Conservation (phyloP, 2,797 vertebrate species). For the Sebastolobus alascanus region DNA sequence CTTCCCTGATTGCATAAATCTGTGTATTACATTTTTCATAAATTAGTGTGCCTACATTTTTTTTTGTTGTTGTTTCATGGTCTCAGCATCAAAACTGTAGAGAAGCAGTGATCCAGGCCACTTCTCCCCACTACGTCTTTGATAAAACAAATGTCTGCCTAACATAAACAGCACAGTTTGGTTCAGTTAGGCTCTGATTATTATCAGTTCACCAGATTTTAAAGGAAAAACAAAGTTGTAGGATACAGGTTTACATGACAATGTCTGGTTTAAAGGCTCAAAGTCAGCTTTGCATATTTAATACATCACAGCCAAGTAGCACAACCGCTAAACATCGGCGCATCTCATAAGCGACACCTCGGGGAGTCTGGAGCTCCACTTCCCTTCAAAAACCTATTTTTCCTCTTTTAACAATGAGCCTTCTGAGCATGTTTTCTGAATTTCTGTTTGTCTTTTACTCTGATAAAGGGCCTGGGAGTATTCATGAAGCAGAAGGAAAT, state of each 20-base stretch:
- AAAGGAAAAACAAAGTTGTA: constrained; percentile 2
- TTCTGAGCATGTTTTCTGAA: constrained; percentile 6
- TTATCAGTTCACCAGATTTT: constrained; percentile 27
- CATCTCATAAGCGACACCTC: constrained; percentile 38
- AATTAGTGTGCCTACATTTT: background rate
- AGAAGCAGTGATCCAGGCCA: constrained; percentile 22
- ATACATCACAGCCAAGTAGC: constrained; percentile 44
- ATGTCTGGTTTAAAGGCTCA: constrained; percentile 38
- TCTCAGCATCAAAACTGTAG: constrained; percentile 7
- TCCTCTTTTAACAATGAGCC: constrained; percentile 28
- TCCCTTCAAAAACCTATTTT: constrained; percentile 32
- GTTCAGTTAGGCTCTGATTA: constrained; percentile 1
- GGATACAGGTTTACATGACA: constrained; percentile 31
- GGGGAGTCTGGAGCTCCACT: constrained; percentile 39
- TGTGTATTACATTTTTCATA: constrained; percentile 22
- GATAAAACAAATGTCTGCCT: background rate
- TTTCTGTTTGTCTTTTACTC: constrained; percentile 24
- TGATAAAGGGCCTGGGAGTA: constrained; percentile 14
- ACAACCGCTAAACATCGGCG: constrained; percentile 26
- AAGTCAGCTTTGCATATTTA: constrained; percentile 49
- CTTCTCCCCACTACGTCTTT: constrained; percentile 6
- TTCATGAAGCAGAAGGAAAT: constrained; percentile 19
- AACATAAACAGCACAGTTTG: background rate
- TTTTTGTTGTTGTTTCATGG: constrained; percentile 17
- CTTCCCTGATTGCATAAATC: constrained; percentile 19